phyloP scores from a whole-genome alignment of 2,113 vertebrate genomes.

The Notiomystis cincta region DNA sequence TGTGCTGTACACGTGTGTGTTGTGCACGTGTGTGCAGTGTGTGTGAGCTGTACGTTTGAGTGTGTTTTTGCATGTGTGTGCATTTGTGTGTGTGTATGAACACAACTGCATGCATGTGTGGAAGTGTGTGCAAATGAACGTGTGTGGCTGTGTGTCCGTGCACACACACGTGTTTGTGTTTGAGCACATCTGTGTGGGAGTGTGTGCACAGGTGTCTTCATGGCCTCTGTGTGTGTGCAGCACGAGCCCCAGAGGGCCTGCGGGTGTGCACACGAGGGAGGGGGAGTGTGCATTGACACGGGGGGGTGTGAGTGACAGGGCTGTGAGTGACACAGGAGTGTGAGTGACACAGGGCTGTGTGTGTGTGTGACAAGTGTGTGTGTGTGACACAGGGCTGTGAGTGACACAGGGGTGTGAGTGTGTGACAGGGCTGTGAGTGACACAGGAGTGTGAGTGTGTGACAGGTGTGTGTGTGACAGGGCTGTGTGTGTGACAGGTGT shows the following conservation, averaged over 20 bases:
- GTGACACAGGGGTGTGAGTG: not conserved
- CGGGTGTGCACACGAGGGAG: not conserved
- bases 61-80: no score
- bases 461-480: not conserved
- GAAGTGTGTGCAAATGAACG: not conserved
- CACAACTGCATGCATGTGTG: no score
- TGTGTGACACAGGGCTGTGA: no score
- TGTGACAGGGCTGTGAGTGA: not conserved
- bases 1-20: not conserved
- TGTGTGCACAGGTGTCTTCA: not conserved
- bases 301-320: not conserved
- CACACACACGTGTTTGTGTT: no score
- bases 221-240: not conserved
- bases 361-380: not conserved
- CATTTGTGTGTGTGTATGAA: no score
- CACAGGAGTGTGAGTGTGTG: not conserved
- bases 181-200: no score
- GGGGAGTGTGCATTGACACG: no score
- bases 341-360: no score
- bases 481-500: not conserved
- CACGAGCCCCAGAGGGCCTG: no score
- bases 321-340: not conserved
- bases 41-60: no score
- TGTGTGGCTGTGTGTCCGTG: no score
- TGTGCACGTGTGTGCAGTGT: no score